Conservation (phyloP, 2,888 invertebrate genomes). For the Fragum sueziense region DNA sequence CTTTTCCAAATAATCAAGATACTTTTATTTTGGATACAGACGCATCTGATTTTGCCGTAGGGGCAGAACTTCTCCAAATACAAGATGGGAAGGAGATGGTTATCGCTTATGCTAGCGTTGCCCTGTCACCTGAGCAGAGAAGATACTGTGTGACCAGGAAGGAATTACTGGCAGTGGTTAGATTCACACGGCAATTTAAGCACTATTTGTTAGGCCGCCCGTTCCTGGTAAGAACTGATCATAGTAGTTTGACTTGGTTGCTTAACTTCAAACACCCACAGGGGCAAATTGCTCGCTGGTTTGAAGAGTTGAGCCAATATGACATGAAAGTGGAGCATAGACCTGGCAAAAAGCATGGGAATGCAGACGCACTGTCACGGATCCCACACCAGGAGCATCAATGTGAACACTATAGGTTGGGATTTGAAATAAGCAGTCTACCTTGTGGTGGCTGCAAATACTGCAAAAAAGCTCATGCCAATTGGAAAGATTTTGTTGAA, state of each 20-base stretch:
- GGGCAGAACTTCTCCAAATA: too few relatives aligned
- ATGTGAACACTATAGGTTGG: not conserved
- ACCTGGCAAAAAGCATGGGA: conserved; percentile 26
- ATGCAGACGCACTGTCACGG: conserved; percentile 33
- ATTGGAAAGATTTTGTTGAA: conserved; percentile 19
- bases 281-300: conserved; percentile 48
- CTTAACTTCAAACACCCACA: conserved; percentile 40
- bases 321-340: conserved; percentile 25
- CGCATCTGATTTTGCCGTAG: too few relatives aligned
- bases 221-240: conserved; percentile 55
- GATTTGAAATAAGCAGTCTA: too few relatives aligned
- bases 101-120: conserved; percentile 34
- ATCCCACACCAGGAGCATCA: not conserved
- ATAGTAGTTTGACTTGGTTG: conserved; percentile 53
- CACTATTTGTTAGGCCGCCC: conserved; percentile 49
- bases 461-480: conserved; percentile 15
- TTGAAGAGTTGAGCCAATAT: conserved; percentile 26
- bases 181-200: conserved; percentile 47
- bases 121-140: conserved; percentile 45
- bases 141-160: conserved; percentile 56
- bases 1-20: not conserved
- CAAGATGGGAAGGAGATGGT: not conserved
- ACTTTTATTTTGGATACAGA: not conserved
- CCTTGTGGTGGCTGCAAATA: too few relatives aligned
- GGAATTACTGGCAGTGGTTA: conserved; percentile 55